Evolutionary conservation across 2,888 invertebrate genomes (phyloP).

Genomic region (Polylopha cassiicola): DNA sequence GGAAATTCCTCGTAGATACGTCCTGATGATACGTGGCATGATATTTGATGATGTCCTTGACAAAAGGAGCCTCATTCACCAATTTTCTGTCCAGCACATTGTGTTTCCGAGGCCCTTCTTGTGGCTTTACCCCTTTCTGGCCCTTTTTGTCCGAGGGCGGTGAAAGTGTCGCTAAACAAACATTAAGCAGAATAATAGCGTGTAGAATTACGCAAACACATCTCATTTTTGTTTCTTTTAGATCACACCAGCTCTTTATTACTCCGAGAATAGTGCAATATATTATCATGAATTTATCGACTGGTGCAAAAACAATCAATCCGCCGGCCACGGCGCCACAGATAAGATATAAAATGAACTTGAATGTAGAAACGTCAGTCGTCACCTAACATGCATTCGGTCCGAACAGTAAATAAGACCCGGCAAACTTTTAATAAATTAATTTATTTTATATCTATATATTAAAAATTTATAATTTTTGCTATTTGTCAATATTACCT

Average conservation of each 20-base stretch:
- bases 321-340: constrained; percentile 6
- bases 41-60: constrained; percentile 86
- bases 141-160: constrained; percentile 67
- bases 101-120: constrained; percentile 77
- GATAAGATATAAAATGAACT: constrained; percentile 1
- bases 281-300: constrained; percentile 14
- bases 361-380: constrained; percentile 1
- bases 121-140: constrained; percentile 64
- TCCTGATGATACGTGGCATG: constrained; percentile 86
- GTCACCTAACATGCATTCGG: constrained; percentile 7
- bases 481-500: too few relatives aligned
- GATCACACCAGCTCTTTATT: constrained; percentile 1
- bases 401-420: constrained; percentile 13
- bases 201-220: constrained; percentile 50
- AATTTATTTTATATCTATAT: too few relatives aligned
- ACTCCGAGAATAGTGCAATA: too few relatives aligned
- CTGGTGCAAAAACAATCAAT: constrained; percentile 17
- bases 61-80: constrained; percentile 80
- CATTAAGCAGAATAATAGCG: constrained; percentile 52
- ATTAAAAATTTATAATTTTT: too few relatives aligned
- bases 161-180: constrained; percentile 65
- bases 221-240: constrained; percentile 44
- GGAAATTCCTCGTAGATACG: constrained; percentile 80
- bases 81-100: constrained; percentile 84
- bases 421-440: too few relatives aligned